Evolutionary conservation across 2,888 invertebrate genomes (phyloP), one percentile per base, ranked within the genome.

Genomic region (Spilosoma lubricipeda): DNA sequence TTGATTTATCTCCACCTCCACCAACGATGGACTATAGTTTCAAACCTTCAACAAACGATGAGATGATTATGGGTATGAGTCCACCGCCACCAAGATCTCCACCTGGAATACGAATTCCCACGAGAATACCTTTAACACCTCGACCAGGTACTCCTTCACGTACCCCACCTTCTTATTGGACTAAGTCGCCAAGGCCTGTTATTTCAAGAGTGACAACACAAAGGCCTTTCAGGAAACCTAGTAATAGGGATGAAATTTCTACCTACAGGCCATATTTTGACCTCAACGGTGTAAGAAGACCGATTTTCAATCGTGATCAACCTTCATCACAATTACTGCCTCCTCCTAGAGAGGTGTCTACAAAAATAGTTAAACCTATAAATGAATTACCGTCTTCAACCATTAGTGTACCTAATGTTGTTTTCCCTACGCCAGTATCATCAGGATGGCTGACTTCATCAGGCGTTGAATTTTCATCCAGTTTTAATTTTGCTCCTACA

Each of bases 51-150:
- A 92, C 91, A 18, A 93, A 93, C 79, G 93, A 95, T 88, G 96
- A 96, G 76, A 92, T 91, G 87, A 96, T 96, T n/a, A 94, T 96
- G 95, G 96, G 96, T 1, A 95, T 96, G 93, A 96, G 93, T 85
- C 96, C 96, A 65, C 96, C 96, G 23, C 96, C 96, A 72, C 93
- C 94, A 33, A 90, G 91, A 76, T 91, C 89, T 2, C 89, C 91
- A 42, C 82, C 92, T 42, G 85, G 89, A 48, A 89, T 88, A 27
- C 91, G 92, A 81, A 81, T 85, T 20, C 93, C 93, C 67, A 84
- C 90, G 2, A 91, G 93, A 79, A 83, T 86, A 27, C 86, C 92
- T 33, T 81, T 90, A 9, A 93, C 93, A 73, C 87, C 92, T 66
- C 89, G 93, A 79, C 94, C 95, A 64, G 79, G 85, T 67, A 74